Evolutionary conservation across 2,888 invertebrate species (phyloP).

Genomic region (Mesopsocus fuscifrons): DNA sequence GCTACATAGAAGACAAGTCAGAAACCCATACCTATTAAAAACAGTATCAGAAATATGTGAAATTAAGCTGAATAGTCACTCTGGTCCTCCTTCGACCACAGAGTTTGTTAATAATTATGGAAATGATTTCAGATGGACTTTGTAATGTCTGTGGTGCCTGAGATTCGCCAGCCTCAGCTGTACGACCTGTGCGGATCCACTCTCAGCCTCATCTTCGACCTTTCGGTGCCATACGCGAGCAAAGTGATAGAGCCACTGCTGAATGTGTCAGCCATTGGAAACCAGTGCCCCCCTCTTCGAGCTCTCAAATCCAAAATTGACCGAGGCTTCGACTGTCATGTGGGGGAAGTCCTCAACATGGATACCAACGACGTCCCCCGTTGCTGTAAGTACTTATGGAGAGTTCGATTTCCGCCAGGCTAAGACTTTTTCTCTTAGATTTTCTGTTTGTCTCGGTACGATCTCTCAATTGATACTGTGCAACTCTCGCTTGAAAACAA

Average conservation of each 20-base stretch:
- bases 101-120: too few species aligned
- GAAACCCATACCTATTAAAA: too few species aligned
- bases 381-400: slow-evolving; percentile 58
- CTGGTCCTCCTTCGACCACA: too few species aligned
- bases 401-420: too few species aligned
- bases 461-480: too few species aligned
- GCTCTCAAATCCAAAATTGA: slow-evolving; percentile 68
- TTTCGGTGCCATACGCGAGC: slow-evolving; percentile 83
- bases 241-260: slow-evolving; percentile 74
- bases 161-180: slow-evolving; percentile 72
- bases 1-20: not conserved
- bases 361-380: slow-evolving; percentile 79
- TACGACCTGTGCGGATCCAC: slow-evolving; percentile 93
- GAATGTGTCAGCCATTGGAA: slow-evolving; percentile 76
- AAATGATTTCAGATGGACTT: slow-evolving; percentile 71
- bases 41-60: too few species aligned
- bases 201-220: slow-evolving; percentile 77
- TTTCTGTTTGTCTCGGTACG: too few species aligned
- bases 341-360: slow-evolving; percentile 87
- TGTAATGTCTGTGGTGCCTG: slow-evolving; percentile 68
- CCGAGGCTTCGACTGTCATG: slow-evolving; percentile 81
- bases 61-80: too few species aligned
- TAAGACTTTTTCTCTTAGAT: too few species aligned
- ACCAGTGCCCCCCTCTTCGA: slow-evolving; percentile 78
- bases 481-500: not conserved